Conservation (phyloP, 2,113 vertebrate genomes). For the Lasiurus cinereus region DNA sequence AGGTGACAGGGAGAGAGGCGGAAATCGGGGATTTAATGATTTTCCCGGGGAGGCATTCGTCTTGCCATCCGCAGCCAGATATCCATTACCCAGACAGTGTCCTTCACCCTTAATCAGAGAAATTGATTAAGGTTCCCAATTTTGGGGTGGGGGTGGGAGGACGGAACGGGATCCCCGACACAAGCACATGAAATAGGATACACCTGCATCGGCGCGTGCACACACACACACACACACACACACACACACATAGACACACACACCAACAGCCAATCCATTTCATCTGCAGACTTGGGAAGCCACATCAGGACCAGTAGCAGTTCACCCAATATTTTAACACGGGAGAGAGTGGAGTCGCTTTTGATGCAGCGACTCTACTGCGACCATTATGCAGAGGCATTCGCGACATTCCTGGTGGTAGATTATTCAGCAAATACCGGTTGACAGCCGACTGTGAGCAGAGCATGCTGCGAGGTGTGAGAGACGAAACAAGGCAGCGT, state of each 20-base stretch:
- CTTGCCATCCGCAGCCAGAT: slow-evolving; percentile 70
- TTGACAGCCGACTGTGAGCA: slow-evolving; percentile 72
- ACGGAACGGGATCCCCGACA: background rate
- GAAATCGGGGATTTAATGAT: slow-evolving; percentile 80
- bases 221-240: background rate
- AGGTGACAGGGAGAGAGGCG: slow-evolving; percentile 76
- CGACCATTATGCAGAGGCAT: slow-evolving; percentile 76
- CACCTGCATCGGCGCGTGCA: background rate
- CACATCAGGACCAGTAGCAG: slow-evolving; percentile 54
- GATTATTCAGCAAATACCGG: slow-evolving; percentile 81
- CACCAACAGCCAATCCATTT: slow-evolving; percentile 11
- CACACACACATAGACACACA: background rate
- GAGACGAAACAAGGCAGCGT: slow-evolving; percentile 67
- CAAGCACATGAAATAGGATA: background rate
- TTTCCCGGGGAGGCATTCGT: slow-evolving; percentile 70
- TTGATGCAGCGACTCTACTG: slow-evolving; percentile 76
- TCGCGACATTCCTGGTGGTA: slow-evolving; percentile 77
- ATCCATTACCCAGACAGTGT: slow-evolving; percentile 64
- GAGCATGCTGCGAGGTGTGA: slow-evolving; percentile 61
- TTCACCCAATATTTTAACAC: slow-evolving; percentile 74
- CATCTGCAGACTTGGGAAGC: slow-evolving; percentile 54
- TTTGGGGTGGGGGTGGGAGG: slow-evolving; percentile 22
- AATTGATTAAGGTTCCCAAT: slow-evolving; percentile 36
- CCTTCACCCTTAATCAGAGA: slow-evolving; percentile 40
- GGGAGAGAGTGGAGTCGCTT: slow-evolving; percentile 70